These are phyloP conservation scores for Bolinopsis microptera DNA, from an alignment of 37 sponge, comb jelly and placozoan genomes.

Conservation along the genomic window DNA sequence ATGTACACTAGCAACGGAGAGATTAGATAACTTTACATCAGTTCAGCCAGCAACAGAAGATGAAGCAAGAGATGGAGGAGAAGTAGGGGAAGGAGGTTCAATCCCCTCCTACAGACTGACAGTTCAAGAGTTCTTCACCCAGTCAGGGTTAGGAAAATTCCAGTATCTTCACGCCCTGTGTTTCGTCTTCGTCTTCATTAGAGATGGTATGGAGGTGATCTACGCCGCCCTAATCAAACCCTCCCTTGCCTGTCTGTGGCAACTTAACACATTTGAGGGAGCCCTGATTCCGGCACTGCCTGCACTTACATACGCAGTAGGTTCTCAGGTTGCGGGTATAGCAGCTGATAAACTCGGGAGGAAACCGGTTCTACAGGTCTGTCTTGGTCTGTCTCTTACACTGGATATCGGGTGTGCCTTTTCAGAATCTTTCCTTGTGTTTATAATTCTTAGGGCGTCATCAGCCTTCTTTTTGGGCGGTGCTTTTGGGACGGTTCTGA, in stretches of 20 bases:
- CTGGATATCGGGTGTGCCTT: background rate
- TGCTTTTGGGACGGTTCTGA: background rate
- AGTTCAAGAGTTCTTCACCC: background rate
- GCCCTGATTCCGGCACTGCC: background rate
- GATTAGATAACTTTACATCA: background rate
- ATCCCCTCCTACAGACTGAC: background rate
- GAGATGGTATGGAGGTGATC: conserved; percentile 39
- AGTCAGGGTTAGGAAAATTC: background rate
- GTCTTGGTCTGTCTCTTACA: background rate
- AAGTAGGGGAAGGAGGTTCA: background rate
- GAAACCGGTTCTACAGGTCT: background rate
- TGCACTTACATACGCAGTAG: conserved; percentile 27
- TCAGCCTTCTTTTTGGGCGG: conserved; percentile 8
- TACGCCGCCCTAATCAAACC: conserved; percentile 33
- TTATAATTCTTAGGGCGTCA: background rate
- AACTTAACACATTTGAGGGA: background rate
- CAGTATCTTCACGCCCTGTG: conserved; percentile 24
- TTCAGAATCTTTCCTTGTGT: conserved; percentile 25
- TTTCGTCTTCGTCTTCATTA: conserved; percentile 14
- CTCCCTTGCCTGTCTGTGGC: conserved; percentile 4
- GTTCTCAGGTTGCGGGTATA: background rate
- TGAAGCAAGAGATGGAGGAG: background rate
- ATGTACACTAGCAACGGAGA: background rate
- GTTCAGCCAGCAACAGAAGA: background rate
- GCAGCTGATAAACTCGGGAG: background rate